Evolutionary conservation across 2,113 vertebrate species (phyloP).

Genomic region (Andinoacara biseriatus): DNA sequence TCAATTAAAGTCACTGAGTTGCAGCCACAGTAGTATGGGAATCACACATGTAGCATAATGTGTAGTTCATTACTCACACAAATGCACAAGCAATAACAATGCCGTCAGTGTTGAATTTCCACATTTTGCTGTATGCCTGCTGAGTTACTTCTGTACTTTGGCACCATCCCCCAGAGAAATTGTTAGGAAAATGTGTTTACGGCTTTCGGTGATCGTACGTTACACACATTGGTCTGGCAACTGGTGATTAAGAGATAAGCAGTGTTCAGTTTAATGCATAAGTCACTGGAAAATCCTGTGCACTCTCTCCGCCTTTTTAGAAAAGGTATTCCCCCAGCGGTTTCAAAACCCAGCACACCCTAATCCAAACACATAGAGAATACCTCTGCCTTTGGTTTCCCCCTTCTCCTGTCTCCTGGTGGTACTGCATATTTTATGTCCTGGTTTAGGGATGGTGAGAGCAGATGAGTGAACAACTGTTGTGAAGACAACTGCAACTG

Average conservation of each 20-base stretch:
- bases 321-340: constrained; percentile 1
- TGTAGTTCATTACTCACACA: not conserved
- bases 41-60: not conserved
- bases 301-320: not conserved
- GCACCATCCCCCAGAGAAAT: not conserved
- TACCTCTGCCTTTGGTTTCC: not conserved
- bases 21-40: constrained; percentile 11
- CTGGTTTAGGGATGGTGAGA: constrained; percentile 17
- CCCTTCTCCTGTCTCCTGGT: constrained; percentile 40
- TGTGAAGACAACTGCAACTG: constrained; percentile 36
- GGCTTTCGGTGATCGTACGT: not conserved
- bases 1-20: constrained; percentile 39
- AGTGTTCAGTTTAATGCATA: not conserved
- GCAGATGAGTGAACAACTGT: constrained; percentile 28
- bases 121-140: not conserved
- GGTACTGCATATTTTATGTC: constrained; percentile 48
- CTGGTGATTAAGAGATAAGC: constrained; percentile 5
- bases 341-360: not conserved
- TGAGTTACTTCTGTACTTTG: not conserved
- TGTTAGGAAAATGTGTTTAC: constrained; percentile 5
- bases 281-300: constrained; percentile 9
- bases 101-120: constrained; percentile 6
- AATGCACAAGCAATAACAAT: constrained; percentile 20
- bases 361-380: not conserved
- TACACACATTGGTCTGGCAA: not conserved